Percentiles rank a stretch among this genome's conserved stretches.
These are phyloP conservation scores for Engystomops pustulosus DNA, from an alignment of 2,113 vertebrate genomes.

Conservation along the genomic window DNA sequence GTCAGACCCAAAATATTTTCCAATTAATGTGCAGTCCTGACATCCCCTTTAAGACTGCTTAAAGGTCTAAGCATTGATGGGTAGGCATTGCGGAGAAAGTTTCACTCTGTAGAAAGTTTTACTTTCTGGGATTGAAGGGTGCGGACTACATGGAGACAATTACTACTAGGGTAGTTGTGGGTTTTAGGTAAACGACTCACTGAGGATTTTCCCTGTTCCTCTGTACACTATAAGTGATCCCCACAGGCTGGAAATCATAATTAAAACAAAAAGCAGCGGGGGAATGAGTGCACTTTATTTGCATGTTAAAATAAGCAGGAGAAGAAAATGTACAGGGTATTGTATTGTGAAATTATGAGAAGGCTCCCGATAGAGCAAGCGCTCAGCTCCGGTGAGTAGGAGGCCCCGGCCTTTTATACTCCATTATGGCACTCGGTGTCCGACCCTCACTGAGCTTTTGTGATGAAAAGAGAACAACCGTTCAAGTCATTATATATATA, in stretches of 20 bases:
- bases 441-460: slow-evolving; percentile 23
- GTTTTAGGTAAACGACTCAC: not conserved
- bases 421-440: not conserved
- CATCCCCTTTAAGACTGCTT: no score
- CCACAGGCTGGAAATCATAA: slow-evolving; percentile 2
- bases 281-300: slow-evolving; percentile 16
- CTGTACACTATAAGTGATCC: not conserved
- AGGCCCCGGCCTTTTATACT: not conserved
- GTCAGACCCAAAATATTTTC: no score
- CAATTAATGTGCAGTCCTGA: no score
- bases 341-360: slow-evolving; percentile 14
- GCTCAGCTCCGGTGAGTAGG: slow-evolving; percentile 2
- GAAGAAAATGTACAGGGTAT: slow-evolving; percentile 21
- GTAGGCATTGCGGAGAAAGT: no score
- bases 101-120: no score
- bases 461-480: slow-evolving; percentile 18
- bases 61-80: no score
- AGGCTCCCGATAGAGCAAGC: not conserved
- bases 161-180: not conserved
- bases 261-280: slow-evolving; percentile 17
- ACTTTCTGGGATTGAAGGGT: no score
- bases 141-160: not conserved
- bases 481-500: slow-evolving; percentile 17
- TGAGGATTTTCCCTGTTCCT: not conserved
- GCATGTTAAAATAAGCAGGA: slow-evolving; percentile 15